A percentile compares a stretch with the other conserved stretches of the same genome.
phyloP scores from a whole-genome alignment of 2,888 invertebrate genomes.

The Mythimna albipuncta region DNA sequence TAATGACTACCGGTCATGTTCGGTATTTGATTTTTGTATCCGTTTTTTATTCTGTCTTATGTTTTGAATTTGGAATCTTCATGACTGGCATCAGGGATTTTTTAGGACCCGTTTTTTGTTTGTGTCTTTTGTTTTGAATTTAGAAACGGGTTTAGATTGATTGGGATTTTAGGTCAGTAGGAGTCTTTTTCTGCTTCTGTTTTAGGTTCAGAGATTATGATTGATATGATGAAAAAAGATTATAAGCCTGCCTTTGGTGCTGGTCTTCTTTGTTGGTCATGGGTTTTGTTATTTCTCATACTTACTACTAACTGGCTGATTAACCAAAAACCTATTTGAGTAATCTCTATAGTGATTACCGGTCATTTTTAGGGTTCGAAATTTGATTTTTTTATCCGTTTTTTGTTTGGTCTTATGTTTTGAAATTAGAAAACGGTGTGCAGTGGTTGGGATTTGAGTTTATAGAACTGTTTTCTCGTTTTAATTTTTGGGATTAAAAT shows the following conservation, averaged over 20 bases:
- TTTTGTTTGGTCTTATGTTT: background rate
- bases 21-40: slow-evolving; percentile 12
- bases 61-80: slow-evolving; percentile 7
- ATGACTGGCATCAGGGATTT: background rate
- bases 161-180: slow-evolving; percentile 8
- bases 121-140: background rate
- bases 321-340: slow-evolving; percentile 73
- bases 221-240: too few relatives aligned
- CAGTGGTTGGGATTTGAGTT: background rate
- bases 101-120: background rate
- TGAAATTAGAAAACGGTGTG: too few relatives aligned
- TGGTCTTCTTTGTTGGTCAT: background rate
- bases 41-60: background rate
- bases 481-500: background rate
- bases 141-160: background rate
- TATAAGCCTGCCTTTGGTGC: background rate
- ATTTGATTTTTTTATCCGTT: background rate
- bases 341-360: slow-evolving; percentile 80
- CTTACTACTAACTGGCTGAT: slow-evolving; percentile 70
- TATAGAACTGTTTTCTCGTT: background rate
- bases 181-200: background rate
- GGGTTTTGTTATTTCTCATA: too few relatives aligned
- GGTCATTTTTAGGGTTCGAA: slow-evolving; percentile 63
- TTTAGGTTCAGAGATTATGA: background rate
- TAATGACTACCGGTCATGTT: slow-evolving; percentile 81